These are phyloP conservation scores for Coreius guichenoti DNA, from an alignment of 2,797 vertebrate species.

Conservation along the genomic window DNA sequence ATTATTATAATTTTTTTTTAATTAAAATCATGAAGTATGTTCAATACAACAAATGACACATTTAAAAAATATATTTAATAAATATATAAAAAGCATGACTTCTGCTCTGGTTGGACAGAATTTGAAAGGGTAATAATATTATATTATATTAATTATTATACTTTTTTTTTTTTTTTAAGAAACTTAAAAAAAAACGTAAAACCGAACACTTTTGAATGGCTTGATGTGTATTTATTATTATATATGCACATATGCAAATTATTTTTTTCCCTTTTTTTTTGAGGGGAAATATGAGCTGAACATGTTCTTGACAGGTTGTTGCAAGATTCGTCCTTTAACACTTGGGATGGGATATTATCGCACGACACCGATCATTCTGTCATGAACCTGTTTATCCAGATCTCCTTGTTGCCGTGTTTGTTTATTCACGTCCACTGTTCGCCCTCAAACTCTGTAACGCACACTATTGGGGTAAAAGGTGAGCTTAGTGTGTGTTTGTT, in stretches of 20 bases:
- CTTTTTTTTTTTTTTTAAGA: no score
- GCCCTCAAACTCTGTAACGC: not conserved
- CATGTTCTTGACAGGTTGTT: not conserved
- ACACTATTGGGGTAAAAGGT: constrained; percentile 16
- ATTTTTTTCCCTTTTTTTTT: no score
- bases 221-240: no score
- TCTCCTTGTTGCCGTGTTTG: constrained; percentile 17
- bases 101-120: no score
- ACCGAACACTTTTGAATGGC: no score
- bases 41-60: not conserved
- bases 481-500: constrained; percentile 10
- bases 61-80: no score
- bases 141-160: no score
- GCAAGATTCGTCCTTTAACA: not conserved
- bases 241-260: no score
- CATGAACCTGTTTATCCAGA: constrained; percentile 20
- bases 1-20: no score
- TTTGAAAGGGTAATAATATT: no score
- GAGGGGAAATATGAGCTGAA: not conserved
- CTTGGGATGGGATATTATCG: not conserved
- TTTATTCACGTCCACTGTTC: not conserved
- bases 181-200: no score
- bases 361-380: not conserved
- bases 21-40: not conserved
- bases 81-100: no score